These are phyloP conservation scores for Varecia variegata DNA, from an alignment of 2,797 vertebrate species.

Conservation along the genomic window DNA sequence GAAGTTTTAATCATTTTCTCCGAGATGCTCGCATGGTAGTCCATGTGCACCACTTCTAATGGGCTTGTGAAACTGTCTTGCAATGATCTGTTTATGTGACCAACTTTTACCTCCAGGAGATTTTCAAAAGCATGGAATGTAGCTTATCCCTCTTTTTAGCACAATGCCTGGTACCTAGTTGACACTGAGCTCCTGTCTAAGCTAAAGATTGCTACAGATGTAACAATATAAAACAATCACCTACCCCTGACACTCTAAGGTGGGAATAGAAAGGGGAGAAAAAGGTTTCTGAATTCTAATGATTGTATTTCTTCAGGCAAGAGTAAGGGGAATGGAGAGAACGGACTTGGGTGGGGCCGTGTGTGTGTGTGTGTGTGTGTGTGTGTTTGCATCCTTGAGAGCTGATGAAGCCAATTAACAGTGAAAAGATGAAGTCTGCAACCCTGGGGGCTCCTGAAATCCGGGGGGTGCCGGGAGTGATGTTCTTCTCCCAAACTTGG, in stretches of 20 bases:
- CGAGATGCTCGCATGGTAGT: background rate
- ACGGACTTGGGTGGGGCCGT: background rate
- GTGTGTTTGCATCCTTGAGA: background rate
- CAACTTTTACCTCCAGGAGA: background rate
- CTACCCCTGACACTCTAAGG: background rate
- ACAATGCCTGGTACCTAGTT: background rate
- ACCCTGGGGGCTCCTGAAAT: background rate
- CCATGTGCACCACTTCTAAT: rapidly evolving
- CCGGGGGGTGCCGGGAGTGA: background rate
- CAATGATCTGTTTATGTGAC: background rate
- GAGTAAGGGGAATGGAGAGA: background rate
- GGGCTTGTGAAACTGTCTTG: background rate
- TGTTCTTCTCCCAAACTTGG: background rate
- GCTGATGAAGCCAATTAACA: background rate
- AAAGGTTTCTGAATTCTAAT: background rate
- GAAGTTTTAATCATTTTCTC: background rate
- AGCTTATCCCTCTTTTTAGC: background rate
- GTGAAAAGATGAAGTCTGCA: background rate
- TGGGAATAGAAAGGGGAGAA: background rate
- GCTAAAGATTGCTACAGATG: background rate
- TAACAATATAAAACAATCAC: background rate
- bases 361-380: rapidly evolving
- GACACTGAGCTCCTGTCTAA: background rate
- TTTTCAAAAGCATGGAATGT: background rate
- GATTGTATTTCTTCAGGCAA: background rate